Percentiles rank a stretch among this genome's conserved stretches.
Evolutionary conservation across 1,140 invertebrate species (phyloP).

Genomic region (Bursaphelenchus mucronatus): DNA sequence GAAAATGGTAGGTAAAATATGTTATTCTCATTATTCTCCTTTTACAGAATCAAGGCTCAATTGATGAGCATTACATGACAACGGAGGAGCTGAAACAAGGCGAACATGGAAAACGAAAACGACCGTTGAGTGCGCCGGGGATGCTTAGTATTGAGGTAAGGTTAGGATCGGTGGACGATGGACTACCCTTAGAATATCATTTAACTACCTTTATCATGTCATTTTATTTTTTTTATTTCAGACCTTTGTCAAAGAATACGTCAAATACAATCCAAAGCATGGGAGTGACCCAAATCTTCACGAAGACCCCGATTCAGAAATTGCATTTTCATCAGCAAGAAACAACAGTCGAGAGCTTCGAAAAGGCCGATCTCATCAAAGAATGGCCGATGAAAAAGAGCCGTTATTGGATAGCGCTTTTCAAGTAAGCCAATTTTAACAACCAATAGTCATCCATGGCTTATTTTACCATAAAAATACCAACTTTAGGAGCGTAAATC

Average conservation of each 20-base stretch:
- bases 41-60: slow-evolving; percentile 8
- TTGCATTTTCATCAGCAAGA: no score
- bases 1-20: slow-evolving; percentile 4
- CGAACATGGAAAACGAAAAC: not conserved
- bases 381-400: no score
- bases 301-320: no score
- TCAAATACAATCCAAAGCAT: no score
- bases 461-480: not conserved
- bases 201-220: no score
- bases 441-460: not conserved
- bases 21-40: slow-evolving; percentile 1
- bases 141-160: slow-evolving; percentile 48
- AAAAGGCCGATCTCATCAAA: no score
- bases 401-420: no score
- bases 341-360: no score
- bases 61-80: slow-evolving; percentile 21
- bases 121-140: slow-evolving; percentile 43
- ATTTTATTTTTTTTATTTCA: no score
- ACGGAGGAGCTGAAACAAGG: slow-evolving; percentile 16
- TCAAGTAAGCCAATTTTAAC: not conserved
- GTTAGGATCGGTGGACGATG: no score
- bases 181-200: no score
- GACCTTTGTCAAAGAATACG: not conserved
- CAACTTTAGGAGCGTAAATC: slow-evolving; percentile 7
- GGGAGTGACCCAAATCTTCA: no score